Evolutionary conservation across 2,888 invertebrate genomes (phyloP).

Genomic region (Drosophila testacea): DNA sequence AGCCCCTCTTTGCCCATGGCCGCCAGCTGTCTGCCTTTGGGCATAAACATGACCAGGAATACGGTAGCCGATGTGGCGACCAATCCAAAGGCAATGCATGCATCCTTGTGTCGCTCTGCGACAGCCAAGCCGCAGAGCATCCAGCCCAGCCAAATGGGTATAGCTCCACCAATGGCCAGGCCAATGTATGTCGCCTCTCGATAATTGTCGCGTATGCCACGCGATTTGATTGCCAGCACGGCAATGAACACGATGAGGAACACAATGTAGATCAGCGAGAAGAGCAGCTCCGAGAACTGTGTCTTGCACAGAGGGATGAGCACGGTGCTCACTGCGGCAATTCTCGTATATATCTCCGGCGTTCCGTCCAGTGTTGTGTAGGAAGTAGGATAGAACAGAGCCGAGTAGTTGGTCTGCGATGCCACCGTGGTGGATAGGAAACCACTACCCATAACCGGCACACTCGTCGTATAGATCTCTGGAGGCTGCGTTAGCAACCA

Average conservation of each 20-base stretch:
- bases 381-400: slow-evolving; percentile 74
- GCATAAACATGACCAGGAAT: slow-evolving; percentile 97
- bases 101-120: slow-evolving; percentile 92
- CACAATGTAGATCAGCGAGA: slow-evolving; percentile 93
- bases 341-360: slow-evolving; percentile 79
- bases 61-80: slow-evolving; percentile 93
- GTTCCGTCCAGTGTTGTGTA: slow-evolving; percentile 71
- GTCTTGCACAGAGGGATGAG: slow-evolving; percentile 87
- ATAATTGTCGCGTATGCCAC: slow-evolving; percentile 96
- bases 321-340: slow-evolving; percentile 82
- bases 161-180: slow-evolving; percentile 93
- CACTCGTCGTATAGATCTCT: slow-evolving; percentile 86
- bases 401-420: slow-evolving; percentile 75
- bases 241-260: slow-evolving; percentile 94
- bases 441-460: slow-evolving; percentile 80
- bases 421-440: slow-evolving; percentile 75
- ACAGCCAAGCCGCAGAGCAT: slow-evolving; percentile 92
- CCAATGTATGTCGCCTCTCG: slow-evolving; percentile 97
- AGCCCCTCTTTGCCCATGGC: slow-evolving; percentile 96
- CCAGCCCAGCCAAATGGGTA: slow-evolving; percentile 95
- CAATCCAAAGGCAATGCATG: slow-evolving; percentile 95
- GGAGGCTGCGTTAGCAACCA: slow-evolving; percentile 94
- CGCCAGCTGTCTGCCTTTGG: slow-evolving; percentile 95
- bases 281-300: slow-evolving; percentile 89
- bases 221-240: slow-evolving; percentile 93